Conservation (phyloP, 2,113 vertebrate genomes). For the Eudyptes chrysolophus region DNA sequence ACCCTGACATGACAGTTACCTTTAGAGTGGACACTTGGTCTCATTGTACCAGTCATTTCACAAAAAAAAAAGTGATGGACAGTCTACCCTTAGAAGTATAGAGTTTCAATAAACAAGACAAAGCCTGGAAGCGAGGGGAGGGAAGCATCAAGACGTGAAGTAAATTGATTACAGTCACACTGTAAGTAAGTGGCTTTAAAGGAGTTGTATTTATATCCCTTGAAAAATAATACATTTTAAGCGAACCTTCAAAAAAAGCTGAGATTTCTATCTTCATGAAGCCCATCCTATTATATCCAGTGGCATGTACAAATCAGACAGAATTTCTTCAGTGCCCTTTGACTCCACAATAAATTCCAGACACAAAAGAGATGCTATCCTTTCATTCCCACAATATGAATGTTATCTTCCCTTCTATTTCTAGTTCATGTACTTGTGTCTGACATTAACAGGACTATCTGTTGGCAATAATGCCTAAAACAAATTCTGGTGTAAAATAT, state of each 20-base stretch:
- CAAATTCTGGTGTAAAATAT: background rate
- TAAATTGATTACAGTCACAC: background rate
- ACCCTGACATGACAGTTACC: background rate
- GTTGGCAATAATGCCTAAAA: background rate
- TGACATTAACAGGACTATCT: background rate
- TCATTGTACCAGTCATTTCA: background rate
- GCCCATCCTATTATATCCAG: background rate
- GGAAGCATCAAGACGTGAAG: background rate
- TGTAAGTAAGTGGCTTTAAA: background rate
- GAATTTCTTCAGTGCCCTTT: conserved; percentile 33
- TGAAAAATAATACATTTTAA: conserved; percentile 36
- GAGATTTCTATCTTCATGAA: conserved; percentile 8
- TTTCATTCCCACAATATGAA: conserved; percentile 33
- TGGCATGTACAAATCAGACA: conserved; percentile 32
- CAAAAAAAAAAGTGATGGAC: background rate
- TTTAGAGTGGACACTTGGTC: background rate
- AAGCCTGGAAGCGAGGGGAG: background rate
- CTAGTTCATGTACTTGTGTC: background rate
- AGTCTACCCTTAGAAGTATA: background rate
- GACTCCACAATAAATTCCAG: conserved; percentile 35
- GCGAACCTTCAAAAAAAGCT: background rate
- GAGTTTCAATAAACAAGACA: background rate
- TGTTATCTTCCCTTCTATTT: conserved; percentile 8
- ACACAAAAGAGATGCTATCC: background rate
- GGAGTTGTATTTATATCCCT: conserved; percentile 25